phyloP scores from a whole-genome alignment of 2,113 vertebrate genomes.

The Rutilus rutilus region DNA sequence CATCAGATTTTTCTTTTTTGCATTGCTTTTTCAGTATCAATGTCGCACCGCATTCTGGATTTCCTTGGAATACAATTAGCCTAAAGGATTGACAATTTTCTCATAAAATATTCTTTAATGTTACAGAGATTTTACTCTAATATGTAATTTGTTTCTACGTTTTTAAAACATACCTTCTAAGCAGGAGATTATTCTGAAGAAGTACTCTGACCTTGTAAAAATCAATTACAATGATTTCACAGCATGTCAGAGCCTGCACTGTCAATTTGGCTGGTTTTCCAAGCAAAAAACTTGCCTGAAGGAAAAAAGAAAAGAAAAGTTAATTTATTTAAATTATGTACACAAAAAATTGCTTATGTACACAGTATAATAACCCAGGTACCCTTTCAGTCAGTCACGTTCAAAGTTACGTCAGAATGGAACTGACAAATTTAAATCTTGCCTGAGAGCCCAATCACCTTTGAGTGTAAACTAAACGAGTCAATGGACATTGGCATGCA shows the following conservation, averaged over 20 bases:
- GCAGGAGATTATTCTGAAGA: conserved; percentile 41
- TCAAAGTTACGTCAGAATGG: too few relatives aligned
- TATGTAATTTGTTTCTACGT: not conserved
- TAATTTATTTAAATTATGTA: not conserved
- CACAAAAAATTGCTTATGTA: not conserved
- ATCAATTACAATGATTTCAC: conserved; percentile 51
- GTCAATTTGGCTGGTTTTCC: conserved; percentile 48
- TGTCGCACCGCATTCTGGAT: not conserved
- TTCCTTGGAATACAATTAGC: conserved; percentile 17
- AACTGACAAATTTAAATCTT: too few relatives aligned
- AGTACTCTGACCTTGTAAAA: conserved; percentile 43
- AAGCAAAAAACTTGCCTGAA: conserved; percentile 54
- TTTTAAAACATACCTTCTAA: conserved; percentile 44
- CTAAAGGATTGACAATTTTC: conserved; percentile 21
- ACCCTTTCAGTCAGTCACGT: too few relatives aligned
- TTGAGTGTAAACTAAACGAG: too few relatives aligned
- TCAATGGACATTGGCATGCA: too few relatives aligned
- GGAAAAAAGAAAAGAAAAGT: not conserved
- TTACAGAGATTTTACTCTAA: not conserved
- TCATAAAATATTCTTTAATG: not conserved
- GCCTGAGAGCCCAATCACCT: too few relatives aligned
- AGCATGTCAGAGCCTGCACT: conserved; percentile 49
- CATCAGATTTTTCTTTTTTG: not conserved
- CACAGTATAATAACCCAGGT: too few relatives aligned
- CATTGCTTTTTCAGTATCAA: conserved; percentile 26